Base-by-base conservation (phyloP, 1,140 invertebrate species). In the Octopus bimaculoides region DNA sequence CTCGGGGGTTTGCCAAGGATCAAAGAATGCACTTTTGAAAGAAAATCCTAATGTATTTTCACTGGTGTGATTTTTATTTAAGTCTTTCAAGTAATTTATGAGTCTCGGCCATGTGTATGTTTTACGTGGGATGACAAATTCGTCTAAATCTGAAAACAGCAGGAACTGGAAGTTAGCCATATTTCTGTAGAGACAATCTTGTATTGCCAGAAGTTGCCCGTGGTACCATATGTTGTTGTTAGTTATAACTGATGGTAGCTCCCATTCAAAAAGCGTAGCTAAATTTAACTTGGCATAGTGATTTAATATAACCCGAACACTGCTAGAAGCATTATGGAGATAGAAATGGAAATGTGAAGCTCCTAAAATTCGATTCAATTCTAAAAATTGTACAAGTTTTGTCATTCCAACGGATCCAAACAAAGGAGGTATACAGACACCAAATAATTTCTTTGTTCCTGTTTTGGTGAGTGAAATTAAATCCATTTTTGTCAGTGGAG, bases 361-460 rank as follows among this genome's bases (percentile, higher is more conserved):
- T 17, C 88, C 88, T 74, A 89, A 82, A 73, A 89, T 79, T 77
- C 84, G 84, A 73, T 80, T 84, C 52, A 89, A 74, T 83, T 90
- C 89, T 66, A 90, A 82, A 82, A 89, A 90, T 73, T 89, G 86
- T 55, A 90, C 82, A 5, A 90, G 55, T 52, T 81, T 81, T 17
- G 83, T 83, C 55, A 87, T 73, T 20, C 78, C 81, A n/a, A 87
- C 84, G 56, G 87, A 74, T 17, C 89, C 89, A 83, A 88, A 88
- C 54, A 90, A 78, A 9, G 89, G 89, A n/a, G 89, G 87, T 52
- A 90, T 82, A 81, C 89, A 90, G 5, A 90, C 80, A 5, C 94
- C 96, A 54, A 98, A 92, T 79, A 91, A 91, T 61, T 54, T 77
- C 69, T 53, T 5, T 9, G 77, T 53, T 14, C 12, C 73, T 73